Evolutionary conservation across 2,888 invertebrate species (phyloP).

Genomic region (Lasioglossum morio): DNA sequence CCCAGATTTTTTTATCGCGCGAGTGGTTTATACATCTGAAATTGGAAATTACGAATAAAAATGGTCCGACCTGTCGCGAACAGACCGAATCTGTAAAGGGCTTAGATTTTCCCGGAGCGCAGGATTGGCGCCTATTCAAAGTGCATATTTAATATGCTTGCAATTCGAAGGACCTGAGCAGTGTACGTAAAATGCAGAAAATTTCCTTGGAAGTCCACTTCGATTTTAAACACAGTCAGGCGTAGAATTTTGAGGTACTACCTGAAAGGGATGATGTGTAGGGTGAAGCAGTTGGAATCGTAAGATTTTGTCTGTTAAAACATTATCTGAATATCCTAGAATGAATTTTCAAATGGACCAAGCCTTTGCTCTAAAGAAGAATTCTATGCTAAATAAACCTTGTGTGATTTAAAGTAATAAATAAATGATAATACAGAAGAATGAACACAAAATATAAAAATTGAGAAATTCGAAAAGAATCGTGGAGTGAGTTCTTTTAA

Average conservation of each 20-base stretch:
- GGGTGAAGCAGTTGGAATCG: not conserved
- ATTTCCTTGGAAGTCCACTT: not conserved
- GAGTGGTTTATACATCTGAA: not conserved
- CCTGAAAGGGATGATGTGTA: not conserved
- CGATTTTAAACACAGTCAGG: not conserved
- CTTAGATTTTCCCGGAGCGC: not conserved
- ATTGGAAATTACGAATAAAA: not conserved
- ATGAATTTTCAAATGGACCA: not conserved
- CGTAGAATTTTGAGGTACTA: not conserved
- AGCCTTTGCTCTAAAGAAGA: not conserved
- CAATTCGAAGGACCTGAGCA: not conserved
- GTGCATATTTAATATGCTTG: not conserved
- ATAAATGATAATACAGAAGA: no score
- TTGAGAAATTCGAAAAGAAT: not conserved
- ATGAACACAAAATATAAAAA: not conserved
- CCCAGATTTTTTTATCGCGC: no score
- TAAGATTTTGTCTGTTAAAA: not conserved
- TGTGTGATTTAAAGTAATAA: no score
- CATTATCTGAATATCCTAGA: not conserved
- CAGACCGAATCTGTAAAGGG: not conserved
- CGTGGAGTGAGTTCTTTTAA: not conserved
- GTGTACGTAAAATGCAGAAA: not conserved
- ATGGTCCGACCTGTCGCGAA: not conserved
- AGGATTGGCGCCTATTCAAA: not conserved
- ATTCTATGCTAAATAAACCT: no score